Conservation (phyloP, 53 echinoderm and acorn worm genomes). For the Holothuria leucospilota region DNA sequence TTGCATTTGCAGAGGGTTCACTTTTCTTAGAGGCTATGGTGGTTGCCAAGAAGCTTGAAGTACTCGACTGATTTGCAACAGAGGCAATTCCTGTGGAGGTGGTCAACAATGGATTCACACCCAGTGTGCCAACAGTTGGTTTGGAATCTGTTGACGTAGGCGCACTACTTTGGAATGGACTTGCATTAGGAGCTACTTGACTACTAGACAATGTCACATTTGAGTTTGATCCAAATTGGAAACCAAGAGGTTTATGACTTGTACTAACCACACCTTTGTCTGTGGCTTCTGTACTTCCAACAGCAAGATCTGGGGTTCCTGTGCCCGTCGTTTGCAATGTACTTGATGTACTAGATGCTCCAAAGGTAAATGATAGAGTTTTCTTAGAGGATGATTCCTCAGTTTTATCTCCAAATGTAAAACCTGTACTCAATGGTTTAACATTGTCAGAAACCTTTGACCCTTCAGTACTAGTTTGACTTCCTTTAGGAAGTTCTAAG, state of each 20-base stretch:
- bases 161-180: slow-evolving; percentile 37
- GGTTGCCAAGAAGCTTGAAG: slow-evolving; percentile 11
- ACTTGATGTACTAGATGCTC: slow-evolving; percentile 40
- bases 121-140: slow-evolving; percentile 57
- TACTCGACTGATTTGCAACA: slow-evolving; percentile 18
- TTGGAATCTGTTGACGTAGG: slow-evolving; percentile 2
- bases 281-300: slow-evolving; percentile 26
- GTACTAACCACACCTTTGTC: slow-evolving; percentile 26
- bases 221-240: slow-evolving; percentile 56
- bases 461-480: neutral
- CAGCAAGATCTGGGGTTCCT: neutral
- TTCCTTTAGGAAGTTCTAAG: neutral
- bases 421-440: slow-evolving; percentile 40
- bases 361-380: slow-evolving; percentile 59
- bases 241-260: neutral
- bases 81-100: neutral
- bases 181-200: slow-evolving; percentile 23
- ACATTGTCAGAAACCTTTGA: slow-evolving; percentile 35
- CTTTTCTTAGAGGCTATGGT: neutral
- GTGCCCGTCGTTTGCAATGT: neutral
- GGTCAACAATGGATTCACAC: slow-evolving; percentile 15
- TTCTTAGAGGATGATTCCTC: slow-evolving; percentile 11
- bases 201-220: slow-evolving; percentile 31
- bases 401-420: slow-evolving; percentile 70
- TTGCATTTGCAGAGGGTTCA: too few species aligned